Conservation (phyloP, 2,888 invertebrate genomes). For the Geophilus truncorum region DNA sequence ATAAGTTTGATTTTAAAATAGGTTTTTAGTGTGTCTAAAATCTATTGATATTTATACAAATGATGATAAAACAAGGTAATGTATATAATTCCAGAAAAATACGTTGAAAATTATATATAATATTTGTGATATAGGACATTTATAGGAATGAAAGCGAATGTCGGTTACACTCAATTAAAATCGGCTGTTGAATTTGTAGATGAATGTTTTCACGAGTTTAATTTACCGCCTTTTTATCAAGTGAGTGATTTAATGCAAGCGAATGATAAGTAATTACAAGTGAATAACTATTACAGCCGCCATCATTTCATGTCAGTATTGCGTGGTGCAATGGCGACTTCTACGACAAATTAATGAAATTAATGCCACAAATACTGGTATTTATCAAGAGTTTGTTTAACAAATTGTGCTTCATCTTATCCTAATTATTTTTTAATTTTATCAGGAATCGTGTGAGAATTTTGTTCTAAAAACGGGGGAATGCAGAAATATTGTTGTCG, state of each 20-base stretch:
- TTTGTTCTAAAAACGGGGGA: not conserved
- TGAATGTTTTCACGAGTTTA: not conserved
- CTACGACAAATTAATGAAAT: not conserved
- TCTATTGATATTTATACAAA: not conserved
- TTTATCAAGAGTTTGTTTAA: not conserved
- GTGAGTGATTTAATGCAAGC: not conserved
- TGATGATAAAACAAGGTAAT: not conserved
- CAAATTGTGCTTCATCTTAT: not conserved
- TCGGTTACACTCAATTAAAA: not conserved
- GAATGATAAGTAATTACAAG: not conserved
- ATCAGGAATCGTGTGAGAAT: not conserved
- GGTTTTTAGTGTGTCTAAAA: not conserved
- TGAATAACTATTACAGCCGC: not conserved
- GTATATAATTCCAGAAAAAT: too few species aligned
- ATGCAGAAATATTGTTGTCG: not conserved
- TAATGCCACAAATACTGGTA: not conserved
- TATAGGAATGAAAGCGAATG: constrained; percentile 13
- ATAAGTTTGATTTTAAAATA: not conserved
- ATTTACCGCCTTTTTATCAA: not conserved
- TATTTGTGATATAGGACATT: constrained; percentile 9
- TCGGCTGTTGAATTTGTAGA: not conserved
- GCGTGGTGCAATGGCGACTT: not conserved
- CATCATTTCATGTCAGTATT: not conserved
- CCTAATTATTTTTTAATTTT: not conserved
- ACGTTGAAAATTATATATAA: too few species aligned